Evolutionary conservation across 2,797 vertebrate species (phyloP).

Genomic region (Amblyopsis hoosieri): DNA sequence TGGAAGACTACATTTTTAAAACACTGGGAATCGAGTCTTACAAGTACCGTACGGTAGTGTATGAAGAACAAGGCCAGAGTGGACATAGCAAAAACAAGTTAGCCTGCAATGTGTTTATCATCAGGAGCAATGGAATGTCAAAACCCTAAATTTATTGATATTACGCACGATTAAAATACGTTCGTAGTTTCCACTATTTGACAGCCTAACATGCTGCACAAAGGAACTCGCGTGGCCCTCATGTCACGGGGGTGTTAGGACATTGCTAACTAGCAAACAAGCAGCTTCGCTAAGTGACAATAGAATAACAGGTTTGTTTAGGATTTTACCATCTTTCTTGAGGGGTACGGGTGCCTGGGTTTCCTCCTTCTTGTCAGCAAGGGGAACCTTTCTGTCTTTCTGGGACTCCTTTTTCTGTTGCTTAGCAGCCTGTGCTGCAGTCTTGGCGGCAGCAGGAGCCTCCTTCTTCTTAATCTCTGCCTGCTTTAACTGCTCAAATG

Average conservation of each 20-base stretch:
- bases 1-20: background rate
- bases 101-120: slow-evolving; percentile 5
- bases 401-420: slow-evolving; percentile 92
- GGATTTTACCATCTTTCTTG: slow-evolving; percentile 90
- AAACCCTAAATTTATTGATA: background rate
- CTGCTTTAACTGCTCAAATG: slow-evolving; percentile 92
- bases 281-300: slow-evolving; percentile 48
- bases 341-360: slow-evolving; percentile 84
- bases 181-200: slow-evolving; percentile 1
- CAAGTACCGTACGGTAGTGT: slow-evolving; percentile 32
- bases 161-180: background rate
- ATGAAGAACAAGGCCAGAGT: slow-evolving; percentile 49
- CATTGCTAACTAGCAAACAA: slow-evolving; percentile 39
- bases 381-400: slow-evolving; percentile 89
- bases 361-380: slow-evolving; percentile 87
- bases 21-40: slow-evolving; percentile 17
- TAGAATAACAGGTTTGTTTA: background rate
- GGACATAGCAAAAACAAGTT: slow-evolving; percentile 53
- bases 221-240: slow-evolving; percentile 69
- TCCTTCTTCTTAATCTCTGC: slow-evolving; percentile 92
- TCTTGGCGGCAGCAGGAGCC: slow-evolving; percentile 84
- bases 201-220: slow-evolving; percentile 28
- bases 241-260: slow-evolving; percentile 64
- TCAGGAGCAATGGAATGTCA: background rate
- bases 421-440: slow-evolving; percentile 85